Evolutionary conservation across 2,797 vertebrate genomes (phyloP), one percentile per base, ranked within the genome.

Genomic region (Sebastes itinus): DNA sequence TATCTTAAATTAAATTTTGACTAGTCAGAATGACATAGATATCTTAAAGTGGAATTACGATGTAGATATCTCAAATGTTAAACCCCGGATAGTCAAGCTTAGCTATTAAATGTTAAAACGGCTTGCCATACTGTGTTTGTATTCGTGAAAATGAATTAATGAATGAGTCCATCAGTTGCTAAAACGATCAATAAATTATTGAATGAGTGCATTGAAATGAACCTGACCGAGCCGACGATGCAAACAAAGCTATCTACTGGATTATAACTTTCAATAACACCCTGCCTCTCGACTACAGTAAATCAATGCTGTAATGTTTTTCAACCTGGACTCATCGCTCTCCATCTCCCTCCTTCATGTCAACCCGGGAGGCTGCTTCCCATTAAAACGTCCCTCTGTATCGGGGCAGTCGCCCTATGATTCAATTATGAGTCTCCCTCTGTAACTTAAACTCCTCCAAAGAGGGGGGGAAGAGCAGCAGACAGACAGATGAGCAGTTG

Each of bases 361-460:
- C 77, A 76, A n/a, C 75, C 63, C 77, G 62, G 63, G 69, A 74
- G 80, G 81, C 73, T 42, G 54, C 32, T 65, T 60, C 49, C 65
- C 32, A 72, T 83, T 81, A 80, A 88, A 79, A 75, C 38, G 2
- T 54, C 73, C 67, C 63, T 28, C 49, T 28, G 59, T 55, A 67
- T 18, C 56, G 28, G 73, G 52, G 13, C 72, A 74, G 81, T 82
- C 52, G 13, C 72, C 67, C 46, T 71, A 49, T 81, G 82, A 87
- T 88, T 91, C 80, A 75, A 85, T 91, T 76, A 89, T 83, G 67
- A 87, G 65, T 80, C 75, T 74, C 61, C 71, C 73, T 77, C 55
- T 80, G 81, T 79, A 87, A 85, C 70, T 77, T 86, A 77, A 88
- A 86, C 78, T 81, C 35, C 10, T 80, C 62, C 63, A 63, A 85